Base-by-base conservation (phyloP, 1,140 invertebrate genomes). In the Bilobella aurantiaca region DNA sequence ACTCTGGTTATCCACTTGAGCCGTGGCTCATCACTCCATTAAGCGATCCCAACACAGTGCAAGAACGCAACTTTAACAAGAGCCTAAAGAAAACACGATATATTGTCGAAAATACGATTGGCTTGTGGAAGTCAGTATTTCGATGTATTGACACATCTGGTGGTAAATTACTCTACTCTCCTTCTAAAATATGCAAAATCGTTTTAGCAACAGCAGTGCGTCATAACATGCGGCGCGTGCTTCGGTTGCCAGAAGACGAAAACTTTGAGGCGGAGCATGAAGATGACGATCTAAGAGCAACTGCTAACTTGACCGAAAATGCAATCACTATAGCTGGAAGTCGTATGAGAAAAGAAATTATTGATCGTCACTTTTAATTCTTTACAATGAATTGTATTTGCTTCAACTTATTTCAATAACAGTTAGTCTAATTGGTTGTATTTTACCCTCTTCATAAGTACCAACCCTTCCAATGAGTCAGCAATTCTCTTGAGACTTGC, bases 61-160 rank as follows among this genome's bases (percentile, higher is more conserved):
- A 8, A 23, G 49, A 53, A 53, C 5, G 25, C 25, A 12, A 61
- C 3, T 58, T 58, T 37, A 64, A 58, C 49, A 2, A 42, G 47
- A 14, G 32, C 1, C 37, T 63, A 12, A 37, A 28, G 1, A 63
- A 34, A 34, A 67, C 56, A 1, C 34, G 65, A 57, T 57, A 49
- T 31, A 21, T 34, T 16, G 65, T 67, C 1, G 65, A 67, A 32
- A 57, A 58, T 27, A 47, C 61, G 1, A 67, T 67, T 42, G 65
- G 65, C 5, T 30, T 58, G 12, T 67, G 61, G 49, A 67, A 67
- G 37, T 59, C 34, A 0, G 47, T 53, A 29, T 67, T 67, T 28
- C 60, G 65, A 1, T 47, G 60, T 1, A 58, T 67, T 23, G 60
- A 67, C 61, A 56, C 56, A 47, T n/a, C 32, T 47, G 64, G 64